Evolutionary conservation across 1,140 invertebrate genomes (phyloP).

Genomic region (Scaptodrosophila lebanonensis): DNA sequence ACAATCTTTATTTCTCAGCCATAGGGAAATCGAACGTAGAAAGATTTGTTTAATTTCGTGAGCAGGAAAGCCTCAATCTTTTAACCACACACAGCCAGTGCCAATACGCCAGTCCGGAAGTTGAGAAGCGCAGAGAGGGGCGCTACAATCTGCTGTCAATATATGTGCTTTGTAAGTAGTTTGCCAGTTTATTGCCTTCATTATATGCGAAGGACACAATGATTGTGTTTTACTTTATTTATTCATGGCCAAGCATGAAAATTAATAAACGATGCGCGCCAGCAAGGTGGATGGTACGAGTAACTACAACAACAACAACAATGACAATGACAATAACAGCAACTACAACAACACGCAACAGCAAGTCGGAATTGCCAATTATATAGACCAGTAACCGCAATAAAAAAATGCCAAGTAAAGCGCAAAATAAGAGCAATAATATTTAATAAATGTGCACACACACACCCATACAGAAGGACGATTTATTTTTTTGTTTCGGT

Average conservation of each 20-base stretch:
- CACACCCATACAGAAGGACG: conserved; percentile 18
- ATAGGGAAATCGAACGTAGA: no score
- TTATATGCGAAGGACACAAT: conserved; percentile 1
- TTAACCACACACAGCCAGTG: no score
- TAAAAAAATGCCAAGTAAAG: conserved; percentile 64
- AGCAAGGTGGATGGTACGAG: no score
- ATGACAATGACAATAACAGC: not conserved
- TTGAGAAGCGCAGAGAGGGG: no score
- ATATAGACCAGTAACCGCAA: conserved; percentile 27
- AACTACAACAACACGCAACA: conserved; percentile 13
- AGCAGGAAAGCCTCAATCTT: no score
- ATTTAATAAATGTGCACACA: conserved; percentile 66
- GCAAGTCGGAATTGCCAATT: conserved; percentile 20
- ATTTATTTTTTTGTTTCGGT: conserved; percentile 46
- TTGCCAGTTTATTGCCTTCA: not conserved
- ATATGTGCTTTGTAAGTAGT: no score
- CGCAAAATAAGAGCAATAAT: conserved; percentile 70
- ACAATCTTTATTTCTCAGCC: no score
- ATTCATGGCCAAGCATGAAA: conserved; percentile 55
- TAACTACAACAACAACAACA: conserved; percentile 1
- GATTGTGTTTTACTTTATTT: conserved; percentile 33
- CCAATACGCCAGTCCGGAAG: no score
- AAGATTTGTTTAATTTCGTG: no score
- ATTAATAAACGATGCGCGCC: conserved; percentile 62
- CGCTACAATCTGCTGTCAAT: no score